Conservation (phyloP, 2,113 vertebrate genomes). For the Neomonachus schauinslandi region DNA sequence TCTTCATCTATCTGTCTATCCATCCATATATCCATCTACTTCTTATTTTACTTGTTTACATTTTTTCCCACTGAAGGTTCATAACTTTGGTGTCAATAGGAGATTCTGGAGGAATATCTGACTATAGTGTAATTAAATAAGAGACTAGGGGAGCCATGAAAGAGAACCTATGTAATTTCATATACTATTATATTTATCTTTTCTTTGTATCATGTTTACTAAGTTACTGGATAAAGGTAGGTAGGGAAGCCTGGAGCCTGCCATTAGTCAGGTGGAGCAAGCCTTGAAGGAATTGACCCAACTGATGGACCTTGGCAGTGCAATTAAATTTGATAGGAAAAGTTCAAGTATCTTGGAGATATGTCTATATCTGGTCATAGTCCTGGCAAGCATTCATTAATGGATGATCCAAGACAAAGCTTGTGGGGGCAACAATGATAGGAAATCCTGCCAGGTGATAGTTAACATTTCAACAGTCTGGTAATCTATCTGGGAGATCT, state of each 20-base stretch:
- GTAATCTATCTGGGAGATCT: neutral
- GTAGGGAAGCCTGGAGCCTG: neutral
- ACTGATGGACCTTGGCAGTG: neutral
- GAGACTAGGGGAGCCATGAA: neutral
- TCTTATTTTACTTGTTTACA: neutral
- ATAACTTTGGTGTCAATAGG: neutral
- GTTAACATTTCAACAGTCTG: neutral
- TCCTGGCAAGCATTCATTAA: neutral
- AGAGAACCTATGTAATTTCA: neutral
- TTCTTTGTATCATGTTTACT: neutral
- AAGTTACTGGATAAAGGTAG: neutral
- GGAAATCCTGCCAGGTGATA: neutral
- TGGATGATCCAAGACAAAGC: neutral
- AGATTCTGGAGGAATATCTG: conserved; percentile 9
- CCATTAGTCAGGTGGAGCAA: neutral
- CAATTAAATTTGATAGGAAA: neutral
- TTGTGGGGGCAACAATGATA: neutral
- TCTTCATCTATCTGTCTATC: neutral
- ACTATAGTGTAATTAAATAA: neutral
- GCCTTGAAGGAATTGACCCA: neutral
- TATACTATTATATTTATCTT: neutral
- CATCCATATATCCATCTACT: neutral
- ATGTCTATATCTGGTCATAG: neutral
- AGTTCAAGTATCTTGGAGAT: neutral
- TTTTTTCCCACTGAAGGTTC: neutral